A percentile compares a stretch with the other conserved stretches of the same genome.
Evolutionary conservation across 53 echinoderm and acorn worm species (phyloP).

Genomic region (Luidia sarsii): DNA sequence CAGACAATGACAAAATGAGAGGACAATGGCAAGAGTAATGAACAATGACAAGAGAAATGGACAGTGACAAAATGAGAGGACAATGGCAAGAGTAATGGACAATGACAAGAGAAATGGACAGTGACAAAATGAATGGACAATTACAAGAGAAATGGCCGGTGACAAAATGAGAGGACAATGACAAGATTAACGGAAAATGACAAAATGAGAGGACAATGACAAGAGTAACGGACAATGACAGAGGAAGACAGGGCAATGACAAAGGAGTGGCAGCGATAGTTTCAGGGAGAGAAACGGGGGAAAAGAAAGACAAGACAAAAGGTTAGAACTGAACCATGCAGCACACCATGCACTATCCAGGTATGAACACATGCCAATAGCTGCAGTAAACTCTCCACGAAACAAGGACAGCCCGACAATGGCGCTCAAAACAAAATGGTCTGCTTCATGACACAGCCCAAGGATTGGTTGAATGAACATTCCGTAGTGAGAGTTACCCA

Average conservation of each 20-base stretch:
- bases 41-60: background rate
- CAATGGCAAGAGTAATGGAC: background rate
- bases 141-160: too few species aligned
- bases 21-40: background rate
- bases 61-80: background rate
- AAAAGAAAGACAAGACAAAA: slow-evolving; percentile 36
- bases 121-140: too few species aligned
- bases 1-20: too few species aligned
- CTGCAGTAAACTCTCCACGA: too few species aligned
- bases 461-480: too few species aligned
- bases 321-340: slow-evolving; percentile 45
- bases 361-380: background rate
- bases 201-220: background rate
- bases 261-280: background rate
- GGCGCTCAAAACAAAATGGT: too few species aligned
- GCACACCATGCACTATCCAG: slow-evolving; percentile 12
- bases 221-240: background rate
- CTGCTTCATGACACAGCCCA: too few species aligned
- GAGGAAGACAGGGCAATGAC: background rate
- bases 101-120: background rate
- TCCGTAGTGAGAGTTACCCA: too few species aligned
- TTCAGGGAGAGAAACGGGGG: background rate
- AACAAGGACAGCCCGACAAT: too few species aligned
- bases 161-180: background rate
- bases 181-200: background rate